Evolutionary conservation across 2,113 vertebrate species (phyloP).

Genomic region (Abramis brama): DNA sequence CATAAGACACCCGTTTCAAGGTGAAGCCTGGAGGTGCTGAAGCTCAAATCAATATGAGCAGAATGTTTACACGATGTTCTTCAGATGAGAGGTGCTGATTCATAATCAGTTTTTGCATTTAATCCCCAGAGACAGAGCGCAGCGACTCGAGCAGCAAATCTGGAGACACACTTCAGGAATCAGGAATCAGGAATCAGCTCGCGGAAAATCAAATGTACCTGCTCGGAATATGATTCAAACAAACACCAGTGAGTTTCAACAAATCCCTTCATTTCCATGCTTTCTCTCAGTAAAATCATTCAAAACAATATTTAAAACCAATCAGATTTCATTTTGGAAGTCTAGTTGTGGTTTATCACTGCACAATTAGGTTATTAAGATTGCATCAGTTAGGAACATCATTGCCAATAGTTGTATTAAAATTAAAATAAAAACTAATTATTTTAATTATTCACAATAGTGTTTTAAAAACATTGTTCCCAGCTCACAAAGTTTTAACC

Average conservation of each 20-base stretch:
- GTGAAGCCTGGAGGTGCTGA: not conserved
- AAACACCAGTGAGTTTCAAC: not conserved
- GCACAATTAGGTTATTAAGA: not conserved
- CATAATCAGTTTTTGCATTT: slow-evolving; percentile 29
- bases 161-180: slow-evolving; percentile 19
- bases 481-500: not conserved
- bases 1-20: not conserved
- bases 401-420: not conserved
- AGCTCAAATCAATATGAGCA: slow-evolving; percentile 4
- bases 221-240: not conserved
- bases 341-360: not conserved
- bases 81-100: not conserved
- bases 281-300: not conserved
- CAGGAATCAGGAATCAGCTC: not conserved
- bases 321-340: not conserved
- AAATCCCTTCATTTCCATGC: not conserved
- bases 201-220: not conserved
- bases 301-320: not conserved
- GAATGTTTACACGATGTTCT: slow-evolving; percentile 16
- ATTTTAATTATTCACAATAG: not conserved
- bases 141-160: slow-evolving; percentile 1
- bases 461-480: not conserved
- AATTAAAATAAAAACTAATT: too few relatives aligned
- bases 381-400: not conserved
- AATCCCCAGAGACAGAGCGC: slow-evolving; percentile 1